Evolutionary conservation across 2,888 invertebrate genomes (phyloP).

Genomic region (Dolomedes plantarius): DNA sequence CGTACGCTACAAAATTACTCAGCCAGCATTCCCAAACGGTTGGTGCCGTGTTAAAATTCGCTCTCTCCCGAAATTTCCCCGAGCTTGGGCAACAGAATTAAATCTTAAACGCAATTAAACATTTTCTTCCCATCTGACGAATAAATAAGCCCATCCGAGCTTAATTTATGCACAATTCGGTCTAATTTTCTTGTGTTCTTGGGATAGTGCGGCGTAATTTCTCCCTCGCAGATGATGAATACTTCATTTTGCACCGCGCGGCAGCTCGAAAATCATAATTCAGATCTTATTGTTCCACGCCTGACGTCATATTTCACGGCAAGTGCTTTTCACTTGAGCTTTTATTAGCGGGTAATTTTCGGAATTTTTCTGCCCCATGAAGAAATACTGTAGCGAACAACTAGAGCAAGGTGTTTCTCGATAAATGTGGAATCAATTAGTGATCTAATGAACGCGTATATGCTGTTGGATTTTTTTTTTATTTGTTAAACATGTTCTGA

Average conservation of each 20-base stretch:
- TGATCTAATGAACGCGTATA: no score
- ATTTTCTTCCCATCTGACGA: neutral
- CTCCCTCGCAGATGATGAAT: neutral
- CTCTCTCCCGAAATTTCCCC: no score
- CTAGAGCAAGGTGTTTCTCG: no score
- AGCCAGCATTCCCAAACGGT: no score
- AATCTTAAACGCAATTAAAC: neutral
- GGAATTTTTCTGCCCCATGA: neutral
- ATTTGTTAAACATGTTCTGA: no score
- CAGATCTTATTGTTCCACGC: constrained; percentile 6
- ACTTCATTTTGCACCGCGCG: neutral
- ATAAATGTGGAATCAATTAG: no score
- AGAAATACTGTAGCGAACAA: neutral
- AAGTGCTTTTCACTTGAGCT: neutral
- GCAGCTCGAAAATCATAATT: constrained; percentile 12
- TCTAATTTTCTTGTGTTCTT: constrained; percentile 9
- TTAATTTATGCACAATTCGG: neutral
- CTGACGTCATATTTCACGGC: constrained; percentile 5
- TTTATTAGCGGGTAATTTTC: neutral
- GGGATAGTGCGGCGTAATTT: neutral
- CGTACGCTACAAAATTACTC: no score
- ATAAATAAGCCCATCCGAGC: neutral
- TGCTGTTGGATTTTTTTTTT: no score
- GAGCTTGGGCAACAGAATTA: neutral
- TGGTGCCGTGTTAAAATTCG: no score